phyloP scores from a whole-genome alignment of 2,888 invertebrate genomes.

The Trilocha varians region DNA sequence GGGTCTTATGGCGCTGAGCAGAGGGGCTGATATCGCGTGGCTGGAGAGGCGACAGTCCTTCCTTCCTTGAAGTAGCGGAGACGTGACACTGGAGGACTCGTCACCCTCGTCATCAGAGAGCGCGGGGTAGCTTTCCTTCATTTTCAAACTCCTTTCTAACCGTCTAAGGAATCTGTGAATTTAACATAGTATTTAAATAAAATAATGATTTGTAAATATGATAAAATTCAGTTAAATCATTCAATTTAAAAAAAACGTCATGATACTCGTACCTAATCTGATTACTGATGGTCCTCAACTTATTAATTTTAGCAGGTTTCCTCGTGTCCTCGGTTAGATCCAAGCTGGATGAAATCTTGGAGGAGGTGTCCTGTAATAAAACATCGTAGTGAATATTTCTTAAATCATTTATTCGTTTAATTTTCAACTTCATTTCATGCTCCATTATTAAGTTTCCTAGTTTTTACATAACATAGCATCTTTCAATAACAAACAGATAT shows the following conservation, averaged over 20 bases:
- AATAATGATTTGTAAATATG: no score
- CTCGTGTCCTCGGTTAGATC: conserved; percentile 70
- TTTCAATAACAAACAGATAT: no score
- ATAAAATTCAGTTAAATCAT: no score
- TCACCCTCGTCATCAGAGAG: conserved; percentile 74
- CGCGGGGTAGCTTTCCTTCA: conserved; percentile 75
- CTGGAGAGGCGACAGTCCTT: conserved; percentile 47
- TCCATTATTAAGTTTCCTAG: no score
- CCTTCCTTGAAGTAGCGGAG: conserved; percentile 70
- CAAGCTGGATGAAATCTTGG: conserved; percentile 75
- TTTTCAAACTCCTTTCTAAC: conserved; percentile 80
- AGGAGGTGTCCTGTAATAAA: conserved; percentile 63
- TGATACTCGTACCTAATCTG: conserved; percentile 77
- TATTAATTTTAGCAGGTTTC: conserved; percentile 76
- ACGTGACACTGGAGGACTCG: conserved; percentile 77
- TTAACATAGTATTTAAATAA: no score
- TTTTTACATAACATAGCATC: no score
- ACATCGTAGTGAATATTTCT: no score
- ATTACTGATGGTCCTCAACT: conserved; percentile 81
- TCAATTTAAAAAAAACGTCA: no score
- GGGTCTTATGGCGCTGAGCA: conserved; percentile 58
- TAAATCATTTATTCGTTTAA: no score
- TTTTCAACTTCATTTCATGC: no score
- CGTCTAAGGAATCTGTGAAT: conserved; percentile 77
- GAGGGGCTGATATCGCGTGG: conserved; percentile 61